These are phyloP conservation scores for Epizoanthus stellaris DNA, from an alignment of 92 coral and sea anemone genomes.

Conservation along the genomic window DNA sequence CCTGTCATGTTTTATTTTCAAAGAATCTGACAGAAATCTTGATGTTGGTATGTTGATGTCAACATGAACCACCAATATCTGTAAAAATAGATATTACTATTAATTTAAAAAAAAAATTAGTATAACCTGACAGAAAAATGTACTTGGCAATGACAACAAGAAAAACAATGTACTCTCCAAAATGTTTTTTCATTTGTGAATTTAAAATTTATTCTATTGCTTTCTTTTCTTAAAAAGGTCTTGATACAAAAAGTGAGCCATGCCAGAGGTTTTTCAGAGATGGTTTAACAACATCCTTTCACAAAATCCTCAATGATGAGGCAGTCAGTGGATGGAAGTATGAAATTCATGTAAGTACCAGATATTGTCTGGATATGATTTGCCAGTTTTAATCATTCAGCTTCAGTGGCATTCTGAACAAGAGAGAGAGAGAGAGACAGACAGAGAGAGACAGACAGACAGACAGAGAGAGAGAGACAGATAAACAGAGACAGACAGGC, in stretches of 20 bases:
- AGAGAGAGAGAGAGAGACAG: too few relatives aligned
- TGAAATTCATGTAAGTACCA: conserved; percentile 91
- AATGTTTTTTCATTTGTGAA: background rate
- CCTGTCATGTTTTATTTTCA: too few relatives aligned
- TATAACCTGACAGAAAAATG: background rate
- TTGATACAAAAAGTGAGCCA: conserved; percentile 94
- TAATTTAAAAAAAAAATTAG: background rate
- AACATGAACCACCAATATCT: background rate
- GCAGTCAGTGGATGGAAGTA: conserved; percentile 99
- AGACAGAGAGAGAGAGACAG: too few relatives aligned
- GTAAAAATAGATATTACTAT: background rate
- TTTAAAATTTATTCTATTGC: background rate
- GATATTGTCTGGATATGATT: background rate
- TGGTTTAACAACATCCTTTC: conserved; percentile 94
- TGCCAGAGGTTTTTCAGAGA: conserved; percentile 98
- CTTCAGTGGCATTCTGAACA: too few relatives aligned
- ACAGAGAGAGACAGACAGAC: too few relatives aligned
- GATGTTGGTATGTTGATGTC: too few relatives aligned
- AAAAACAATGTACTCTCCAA: background rate
- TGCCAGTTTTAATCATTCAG: background rate
- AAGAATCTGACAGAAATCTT: too few relatives aligned
- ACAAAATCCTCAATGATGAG: conserved; percentile 96
- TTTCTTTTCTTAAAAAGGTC: conserved; percentile 53
- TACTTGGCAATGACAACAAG: background rate
- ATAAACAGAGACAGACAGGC: too few relatives aligned